Evolutionary conservation across 1,140 invertebrate species (phyloP).

Genomic region (Stenopsyche tienmushanensis): DNA sequence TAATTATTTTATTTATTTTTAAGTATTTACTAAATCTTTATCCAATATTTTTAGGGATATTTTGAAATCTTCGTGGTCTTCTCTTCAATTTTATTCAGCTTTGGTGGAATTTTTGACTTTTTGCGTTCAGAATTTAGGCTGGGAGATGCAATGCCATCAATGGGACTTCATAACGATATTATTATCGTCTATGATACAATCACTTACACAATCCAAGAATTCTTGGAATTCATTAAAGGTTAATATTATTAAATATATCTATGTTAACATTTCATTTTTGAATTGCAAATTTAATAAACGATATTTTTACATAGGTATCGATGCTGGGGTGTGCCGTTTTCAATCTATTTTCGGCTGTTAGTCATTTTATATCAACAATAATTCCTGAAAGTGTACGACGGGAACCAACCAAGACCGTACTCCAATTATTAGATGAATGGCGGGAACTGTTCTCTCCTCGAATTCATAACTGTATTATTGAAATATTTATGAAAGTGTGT

Average conservation of each 20-base stretch:
- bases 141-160: conserved; percentile 32
- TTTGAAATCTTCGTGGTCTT: conserved; percentile 20
- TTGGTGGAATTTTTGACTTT: conserved; percentile 33
- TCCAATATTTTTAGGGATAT: conserved; percentile 31
- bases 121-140: conserved; percentile 25
- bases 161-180: conserved; percentile 40
- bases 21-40: too few species aligned
- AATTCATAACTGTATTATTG: conserved; percentile 44
- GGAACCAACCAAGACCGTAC: conserved; percentile 25
- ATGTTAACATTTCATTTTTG: neutral
- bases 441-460: conserved; percentile 45
- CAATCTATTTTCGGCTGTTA: conserved; percentile 32
- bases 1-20: too few species aligned
- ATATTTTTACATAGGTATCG: conserved; percentile 31
- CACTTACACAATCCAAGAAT: conserved; percentile 34
- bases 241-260: neutral
- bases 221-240: conserved; percentile 36
- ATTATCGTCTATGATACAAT: conserved; percentile 35
- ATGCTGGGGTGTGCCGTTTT: conserved; percentile 29
- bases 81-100: conserved; percentile 27
- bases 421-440: conserved; percentile 48
- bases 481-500: conserved; percentile 38
- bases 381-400: conserved; percentile 17
- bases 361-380: conserved; percentile 36
- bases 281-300: neutral